Base-by-base conservation (phyloP, 2,113 vertebrate species). In the Marcusenius ussheri region DNA sequence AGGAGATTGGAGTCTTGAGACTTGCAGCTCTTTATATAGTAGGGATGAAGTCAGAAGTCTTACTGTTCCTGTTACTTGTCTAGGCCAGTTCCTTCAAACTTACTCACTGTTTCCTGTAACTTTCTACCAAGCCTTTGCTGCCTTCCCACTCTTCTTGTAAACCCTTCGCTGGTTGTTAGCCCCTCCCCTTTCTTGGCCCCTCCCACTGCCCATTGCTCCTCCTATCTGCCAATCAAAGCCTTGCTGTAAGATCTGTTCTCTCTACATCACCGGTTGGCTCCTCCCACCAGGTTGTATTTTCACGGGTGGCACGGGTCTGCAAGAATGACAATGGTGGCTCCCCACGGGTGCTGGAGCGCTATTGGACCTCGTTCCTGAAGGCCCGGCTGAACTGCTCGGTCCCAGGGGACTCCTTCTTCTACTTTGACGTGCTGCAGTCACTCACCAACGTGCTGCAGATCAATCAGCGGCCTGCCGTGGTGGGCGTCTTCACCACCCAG, bases 311-410 rank as follows among this genome's bases (percentile, higher is more conserved):
- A 0, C 96, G 97, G 0, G 97, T 99, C 3, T 99, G 98, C 92
- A 98, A 98, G 93, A 98, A 98, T 0, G 98, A 98, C 93, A 94
- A 95, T 15, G 98, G 98, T 0, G 98, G 98, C 0, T 98, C 98
- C 0, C 96, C 97, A 0, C 93, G 98, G 85, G 97, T 97, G 39
- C 94, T 99, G 93, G 97, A 99, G 92, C 95, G 96, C 53, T 96
- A 98, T 91, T 99, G 98, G 98, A 99, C 97, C 0, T 98, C 98
- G 0, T 99, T 98, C 93, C 95, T 99, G 31, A 99, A 99, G 95
- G 96, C 97, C 13, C 96, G 98, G 66, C 95, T 99, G 83, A 98
- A 97, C 92, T 99, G 98, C 90, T 97, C 98, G 0, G 92, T 99
- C 13, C 97, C 98, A 0, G 98, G 98, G 0, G 97, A 99, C 8